These are phyloP conservation scores for Cotesia glomerata DNA, from an alignment of 1,140 invertebrate genomes.

Conservation along the genomic window DNA sequence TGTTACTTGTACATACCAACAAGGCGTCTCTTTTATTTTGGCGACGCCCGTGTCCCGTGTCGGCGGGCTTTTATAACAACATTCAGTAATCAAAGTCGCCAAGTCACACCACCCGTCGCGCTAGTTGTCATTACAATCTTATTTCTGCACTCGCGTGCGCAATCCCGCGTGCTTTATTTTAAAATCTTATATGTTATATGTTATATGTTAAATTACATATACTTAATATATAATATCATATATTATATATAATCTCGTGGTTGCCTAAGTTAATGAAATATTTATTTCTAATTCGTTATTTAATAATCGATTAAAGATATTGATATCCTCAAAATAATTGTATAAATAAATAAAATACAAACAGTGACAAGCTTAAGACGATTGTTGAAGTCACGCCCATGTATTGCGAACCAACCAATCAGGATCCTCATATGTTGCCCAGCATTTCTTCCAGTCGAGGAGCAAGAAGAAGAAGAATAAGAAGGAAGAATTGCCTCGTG, in stretches of 20 bases:
- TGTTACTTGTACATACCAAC: too few relatives aligned
- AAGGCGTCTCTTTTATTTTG: neutral
- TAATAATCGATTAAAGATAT: neutral
- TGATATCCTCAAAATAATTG: slow-evolving; percentile 19
- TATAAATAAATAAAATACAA: slow-evolving; percentile 9
- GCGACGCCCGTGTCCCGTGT: neutral
- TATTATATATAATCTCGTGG: too few relatives aligned
- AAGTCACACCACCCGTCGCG: slow-evolving; percentile 57
- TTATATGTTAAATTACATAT: neutral
- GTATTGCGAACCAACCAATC: slow-evolving; percentile 44
- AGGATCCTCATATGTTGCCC: slow-evolving; percentile 35
- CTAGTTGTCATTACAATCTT: slow-evolving; percentile 59
- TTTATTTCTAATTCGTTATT: too few relatives aligned
- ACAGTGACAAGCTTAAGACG: slow-evolving; percentile 38
- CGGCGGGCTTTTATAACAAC: neutral
- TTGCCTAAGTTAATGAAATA: too few relatives aligned
- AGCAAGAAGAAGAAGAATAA: neutral
- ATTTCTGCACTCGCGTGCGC: slow-evolving; percentile 22
- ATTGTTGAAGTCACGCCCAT: slow-evolving; percentile 51
- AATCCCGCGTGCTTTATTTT: neutral
- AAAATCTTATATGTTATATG: neutral
- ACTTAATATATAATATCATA: too few relatives aligned
- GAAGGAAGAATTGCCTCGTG: slow-evolving; percentile 10
- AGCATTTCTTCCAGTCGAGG: neutral
- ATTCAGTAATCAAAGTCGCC: slow-evolving; percentile 34